Conservation (phyloP, 2,797 vertebrate species). For the Melanotaenia trifasciata region DNA sequence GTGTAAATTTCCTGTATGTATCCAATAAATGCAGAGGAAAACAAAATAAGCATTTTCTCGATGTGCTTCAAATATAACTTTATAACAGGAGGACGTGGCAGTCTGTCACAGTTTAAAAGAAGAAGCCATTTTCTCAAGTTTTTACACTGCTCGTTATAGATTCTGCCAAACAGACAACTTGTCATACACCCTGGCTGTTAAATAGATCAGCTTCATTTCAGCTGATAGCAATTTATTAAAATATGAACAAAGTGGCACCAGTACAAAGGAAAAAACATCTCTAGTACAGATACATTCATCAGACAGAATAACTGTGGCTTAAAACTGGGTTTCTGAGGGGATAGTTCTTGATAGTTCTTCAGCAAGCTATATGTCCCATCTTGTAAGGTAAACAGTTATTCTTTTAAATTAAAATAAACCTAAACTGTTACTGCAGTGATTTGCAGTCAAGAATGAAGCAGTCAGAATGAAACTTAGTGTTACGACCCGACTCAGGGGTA, state of each 20-base stretch:
- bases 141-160: too few relatives aligned
- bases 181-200: not conserved
- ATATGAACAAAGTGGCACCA: not conserved
- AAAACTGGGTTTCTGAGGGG: not conserved
- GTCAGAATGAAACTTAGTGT: too few relatives aligned
- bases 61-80: not conserved
- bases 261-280: not conserved
- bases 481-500: too few relatives aligned
- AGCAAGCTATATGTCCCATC: not conserved
- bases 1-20: not conserved
- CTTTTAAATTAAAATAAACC: not conserved
- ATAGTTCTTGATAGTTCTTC: not conserved
- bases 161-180: fast-evolving
- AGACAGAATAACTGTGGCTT: not conserved
- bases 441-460: too few relatives aligned
- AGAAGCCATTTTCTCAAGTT: not conserved
- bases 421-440: too few relatives aligned
- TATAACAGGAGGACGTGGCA: not conserved
- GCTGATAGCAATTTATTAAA: not conserved
- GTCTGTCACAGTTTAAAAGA: not conserved
- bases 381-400: not conserved
- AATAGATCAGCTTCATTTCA: not conserved
- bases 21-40: not conserved
- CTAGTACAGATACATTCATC: not conserved
- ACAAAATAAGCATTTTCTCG: too few relatives aligned